Conservation (phyloP, 2,797 vertebrate species). For the Labroides dimidiatus region DNA sequence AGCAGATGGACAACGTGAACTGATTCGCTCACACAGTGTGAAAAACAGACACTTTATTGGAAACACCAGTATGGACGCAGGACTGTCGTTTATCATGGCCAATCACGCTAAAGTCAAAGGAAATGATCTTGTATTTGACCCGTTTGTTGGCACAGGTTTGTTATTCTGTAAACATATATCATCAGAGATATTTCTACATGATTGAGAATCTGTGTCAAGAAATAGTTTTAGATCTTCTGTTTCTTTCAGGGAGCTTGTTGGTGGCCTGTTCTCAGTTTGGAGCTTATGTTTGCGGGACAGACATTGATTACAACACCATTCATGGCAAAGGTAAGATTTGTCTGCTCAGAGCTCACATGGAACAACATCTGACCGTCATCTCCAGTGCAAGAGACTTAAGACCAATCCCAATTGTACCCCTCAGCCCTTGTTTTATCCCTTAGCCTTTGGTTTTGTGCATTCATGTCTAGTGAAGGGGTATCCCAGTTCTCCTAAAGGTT, state of each 20-base stretch:
- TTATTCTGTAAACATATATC: neutral
- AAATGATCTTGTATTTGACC: conserved; percentile 94
- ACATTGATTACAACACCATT: conserved; percentile 98
- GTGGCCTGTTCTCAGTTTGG: conserved; percentile 96
- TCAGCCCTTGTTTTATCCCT: no score
- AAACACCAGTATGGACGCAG: conserved; percentile 98
- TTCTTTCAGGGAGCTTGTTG: conserved; percentile 90
- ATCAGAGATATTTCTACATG: neutral
- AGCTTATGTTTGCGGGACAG: conserved; percentile 94
- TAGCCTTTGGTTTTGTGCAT: no score
- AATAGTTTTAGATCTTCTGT: conserved; percentile 12
- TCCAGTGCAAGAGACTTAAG: neutral
- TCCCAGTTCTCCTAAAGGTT: no score
- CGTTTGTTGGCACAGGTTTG: conserved; percentile 98
- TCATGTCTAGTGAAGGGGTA: no score
- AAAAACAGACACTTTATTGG: conserved; percentile 98
- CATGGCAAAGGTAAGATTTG: conserved; percentile 90
- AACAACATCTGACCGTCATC: neutral
- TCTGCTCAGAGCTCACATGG: neutral
- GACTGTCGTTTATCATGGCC: conserved; percentile 96
- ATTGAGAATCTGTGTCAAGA: neutral
- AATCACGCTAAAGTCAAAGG: conserved; percentile 94
- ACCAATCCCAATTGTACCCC: no score
- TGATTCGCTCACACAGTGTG: conserved; percentile 96
- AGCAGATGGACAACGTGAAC: conserved; percentile 95